phyloP scores from a whole-genome alignment of 2,888 invertebrate genomes.

The Dendrolimus houi region DNA sequence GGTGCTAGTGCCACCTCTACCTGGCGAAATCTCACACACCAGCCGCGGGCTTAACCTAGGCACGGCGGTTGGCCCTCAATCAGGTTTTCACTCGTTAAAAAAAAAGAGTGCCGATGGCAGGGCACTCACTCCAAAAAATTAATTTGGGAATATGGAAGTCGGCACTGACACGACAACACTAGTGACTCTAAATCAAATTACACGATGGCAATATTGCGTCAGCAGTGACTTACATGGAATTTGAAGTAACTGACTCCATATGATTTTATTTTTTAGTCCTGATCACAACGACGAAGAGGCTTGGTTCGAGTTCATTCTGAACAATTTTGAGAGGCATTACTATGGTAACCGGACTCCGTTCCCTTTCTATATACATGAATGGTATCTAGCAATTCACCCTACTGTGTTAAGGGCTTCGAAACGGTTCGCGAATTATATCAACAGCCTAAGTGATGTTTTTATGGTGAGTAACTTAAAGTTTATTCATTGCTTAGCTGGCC shows the following conservation, averaged over 20 bases:
- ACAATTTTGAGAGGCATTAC: slow-evolving; percentile 81
- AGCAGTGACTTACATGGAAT: no score
- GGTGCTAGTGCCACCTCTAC: no score
- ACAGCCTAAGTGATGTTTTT: slow-evolving; percentile 72
- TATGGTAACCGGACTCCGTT: slow-evolving; percentile 79
- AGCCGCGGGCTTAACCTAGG: no score
- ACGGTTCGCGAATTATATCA: slow-evolving; percentile 74
- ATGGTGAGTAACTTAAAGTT: slow-evolving; percentile 44
- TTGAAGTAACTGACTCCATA: background rate
- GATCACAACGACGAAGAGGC: slow-evolving; percentile 46
- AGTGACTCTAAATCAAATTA: no score
- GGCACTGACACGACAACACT: no score
- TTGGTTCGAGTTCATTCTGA: slow-evolving; percentile 73
- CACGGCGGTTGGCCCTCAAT: no score
- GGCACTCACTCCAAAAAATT: no score
- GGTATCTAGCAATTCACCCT: slow-evolving; percentile 64
- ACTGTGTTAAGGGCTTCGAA: slow-evolving; percentile 65
- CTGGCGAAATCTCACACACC: no score
- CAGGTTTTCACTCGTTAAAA: no score
- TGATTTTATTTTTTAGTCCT: slow-evolving; percentile 25
- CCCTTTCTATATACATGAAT: slow-evolving; percentile 81
- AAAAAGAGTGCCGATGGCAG: no score
- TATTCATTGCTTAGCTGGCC: background rate
- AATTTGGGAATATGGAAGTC: no score
- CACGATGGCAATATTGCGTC: no score